Percentiles rank a stretch among this genome's conserved stretches.
Conservation (phyloP, 2,888 invertebrate species). For the Dolichopus griseipennis region DNA sequence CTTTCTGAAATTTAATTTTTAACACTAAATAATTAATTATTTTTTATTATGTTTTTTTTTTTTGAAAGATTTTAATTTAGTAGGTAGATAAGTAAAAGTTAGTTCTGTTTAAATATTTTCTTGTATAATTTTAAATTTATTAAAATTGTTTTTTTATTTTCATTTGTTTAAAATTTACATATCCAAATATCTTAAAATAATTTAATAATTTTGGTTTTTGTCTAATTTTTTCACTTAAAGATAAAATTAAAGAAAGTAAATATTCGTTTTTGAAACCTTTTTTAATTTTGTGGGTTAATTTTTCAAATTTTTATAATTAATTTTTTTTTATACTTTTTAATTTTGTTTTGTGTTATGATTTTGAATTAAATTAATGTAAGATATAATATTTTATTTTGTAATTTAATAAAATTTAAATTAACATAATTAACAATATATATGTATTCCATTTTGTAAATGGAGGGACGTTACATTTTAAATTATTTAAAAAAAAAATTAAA, state of each 20-base stretch:
- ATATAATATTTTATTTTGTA: too few relatives aligned
- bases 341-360: too few relatives aligned
- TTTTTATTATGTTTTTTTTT: too few relatives aligned
- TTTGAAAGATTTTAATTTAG: too few relatives aligned
- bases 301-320: conserved; percentile 13
- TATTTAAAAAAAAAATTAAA: too few relatives aligned
- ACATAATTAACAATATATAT: too few relatives aligned
- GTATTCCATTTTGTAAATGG: too few relatives aligned
- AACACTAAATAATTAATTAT: too few relatives aligned
- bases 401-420: too few relatives aligned
- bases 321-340: conserved; percentile 20
- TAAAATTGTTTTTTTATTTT: background rate
- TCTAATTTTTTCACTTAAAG: conserved; percentile 15
- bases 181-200: conserved; percentile 21
- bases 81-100: too few relatives aligned
- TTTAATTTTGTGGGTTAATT: conserved; percentile 11
- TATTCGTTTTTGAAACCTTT: conserved; percentile 22
- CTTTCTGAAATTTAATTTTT: conserved; percentile 8
- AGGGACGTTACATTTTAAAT: too few relatives aligned
- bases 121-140: background rate
- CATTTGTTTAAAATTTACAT: conserved; percentile 20
- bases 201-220: conserved; percentile 15
- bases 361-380: conserved; percentile 16
- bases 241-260: conserved; percentile 15
- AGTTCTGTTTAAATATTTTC: too few relatives aligned